Percentiles rank a stretch among this genome's conserved stretches.
Evolutionary conservation across 2,888 invertebrate species (phyloP).

Genomic region (Choreutis nemorana): DNA sequence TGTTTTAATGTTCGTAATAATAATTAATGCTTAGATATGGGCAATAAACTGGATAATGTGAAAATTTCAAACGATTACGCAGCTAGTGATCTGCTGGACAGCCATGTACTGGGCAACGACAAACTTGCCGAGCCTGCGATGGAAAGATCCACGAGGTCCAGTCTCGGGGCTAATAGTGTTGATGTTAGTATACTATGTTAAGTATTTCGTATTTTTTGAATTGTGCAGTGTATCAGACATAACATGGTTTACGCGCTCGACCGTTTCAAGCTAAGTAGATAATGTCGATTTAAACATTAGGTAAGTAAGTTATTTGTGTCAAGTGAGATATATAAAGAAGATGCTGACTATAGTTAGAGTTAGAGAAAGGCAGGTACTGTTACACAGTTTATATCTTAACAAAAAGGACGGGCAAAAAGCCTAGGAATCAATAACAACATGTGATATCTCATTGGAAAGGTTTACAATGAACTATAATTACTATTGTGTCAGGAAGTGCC

Average conservation of each 20-base stretch:
- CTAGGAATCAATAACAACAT: too few species aligned
- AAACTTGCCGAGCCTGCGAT: conserved; percentile 41
- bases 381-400: too few species aligned
- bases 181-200: conserved; percentile 41
- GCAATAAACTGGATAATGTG: conserved; percentile 50
- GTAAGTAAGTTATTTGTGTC: too few species aligned
- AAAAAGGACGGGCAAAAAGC: too few species aligned
- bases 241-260: background rate
- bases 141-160: conserved; percentile 52
- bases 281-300: too few species aligned
- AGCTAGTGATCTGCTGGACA: conserved; percentile 60
- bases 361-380: too few species aligned
- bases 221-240: background rate
- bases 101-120: conserved; percentile 55
- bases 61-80: conserved; percentile 44
- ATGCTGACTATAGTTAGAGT: too few species aligned
- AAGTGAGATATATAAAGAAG: too few species aligned
- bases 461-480: too few species aligned
- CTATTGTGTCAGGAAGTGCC: too few species aligned
- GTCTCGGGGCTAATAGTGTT: conserved; percentile 53
- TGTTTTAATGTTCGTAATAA: conserved; percentile 39
- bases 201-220: background rate
- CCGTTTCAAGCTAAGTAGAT: background rate
- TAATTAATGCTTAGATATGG: conserved; percentile 50
- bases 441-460: too few species aligned